Conservation (phyloP, 2,888 invertebrate species). For the Cephus nigrinus region DNA sequence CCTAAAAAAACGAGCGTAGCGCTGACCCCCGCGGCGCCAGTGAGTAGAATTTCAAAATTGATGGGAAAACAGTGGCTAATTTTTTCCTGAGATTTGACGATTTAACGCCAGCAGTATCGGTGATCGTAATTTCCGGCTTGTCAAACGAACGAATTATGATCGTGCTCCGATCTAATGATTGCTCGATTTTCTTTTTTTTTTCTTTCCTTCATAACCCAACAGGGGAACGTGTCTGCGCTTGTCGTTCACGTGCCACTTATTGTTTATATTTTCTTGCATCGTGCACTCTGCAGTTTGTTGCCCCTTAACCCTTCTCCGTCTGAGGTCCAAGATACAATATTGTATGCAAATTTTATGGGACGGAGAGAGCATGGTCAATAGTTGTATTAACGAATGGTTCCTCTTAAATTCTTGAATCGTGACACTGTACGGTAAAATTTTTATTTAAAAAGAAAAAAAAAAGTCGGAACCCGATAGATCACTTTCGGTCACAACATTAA, state of each 20-base stretch:
- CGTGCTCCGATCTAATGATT: constrained; percentile 10
- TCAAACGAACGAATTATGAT: constrained; percentile 57
- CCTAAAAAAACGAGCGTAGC: constrained; percentile 53
- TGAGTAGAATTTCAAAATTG: constrained; percentile 47
- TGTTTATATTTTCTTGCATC: not conserved
- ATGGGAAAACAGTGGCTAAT: not conserved
- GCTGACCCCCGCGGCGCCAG: constrained; percentile 49
- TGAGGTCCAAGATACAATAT: not conserved
- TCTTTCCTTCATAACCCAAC: constrained; percentile 12
- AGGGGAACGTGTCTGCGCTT: constrained; percentile 5
- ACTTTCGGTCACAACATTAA: not conserved
- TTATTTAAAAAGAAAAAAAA: not conserved
- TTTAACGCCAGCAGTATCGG: not conserved
- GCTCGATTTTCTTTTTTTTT: constrained; percentile 13
- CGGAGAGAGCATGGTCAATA: not conserved
- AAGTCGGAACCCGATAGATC: not conserved
- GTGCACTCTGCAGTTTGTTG: not conserved
- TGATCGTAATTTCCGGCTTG: constrained; percentile 26
- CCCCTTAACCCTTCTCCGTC: not conserved
- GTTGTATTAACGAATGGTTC: not conserved
- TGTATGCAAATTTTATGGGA: not conserved
- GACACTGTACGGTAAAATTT: not conserved
- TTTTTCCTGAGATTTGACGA: not conserved
- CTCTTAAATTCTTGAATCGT: not conserved
- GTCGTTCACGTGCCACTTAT: not conserved